Conservation (phyloP, 2,888 invertebrate species). For the Thera britannica region DNA sequence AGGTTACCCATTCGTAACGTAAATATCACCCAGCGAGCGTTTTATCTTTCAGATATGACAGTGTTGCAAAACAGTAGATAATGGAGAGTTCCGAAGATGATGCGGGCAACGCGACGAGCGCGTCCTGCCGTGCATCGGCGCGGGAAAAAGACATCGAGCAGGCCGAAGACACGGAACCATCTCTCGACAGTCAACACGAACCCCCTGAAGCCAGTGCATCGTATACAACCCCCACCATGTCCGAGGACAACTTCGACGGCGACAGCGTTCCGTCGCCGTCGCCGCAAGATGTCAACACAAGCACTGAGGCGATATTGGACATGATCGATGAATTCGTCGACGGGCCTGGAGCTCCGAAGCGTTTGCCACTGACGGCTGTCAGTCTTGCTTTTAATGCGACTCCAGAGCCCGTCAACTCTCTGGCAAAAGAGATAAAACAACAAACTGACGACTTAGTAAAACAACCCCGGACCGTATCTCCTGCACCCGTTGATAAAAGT, state of each 20-base stretch:
- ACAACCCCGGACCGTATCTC: slow-evolving; percentile 41
- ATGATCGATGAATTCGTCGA: slow-evolving; percentile 83
- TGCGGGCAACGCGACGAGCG: slow-evolving; percentile 82
- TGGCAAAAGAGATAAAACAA: slow-evolving; percentile 32
- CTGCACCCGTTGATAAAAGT: slow-evolving; percentile 51
- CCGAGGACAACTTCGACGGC: slow-evolving; percentile 78
- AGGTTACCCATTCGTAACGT: slow-evolving; percentile 81
- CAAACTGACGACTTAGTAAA: slow-evolving; percentile 23
- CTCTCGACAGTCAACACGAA: slow-evolving; percentile 68
- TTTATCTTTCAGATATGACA: slow-evolving; percentile 84
- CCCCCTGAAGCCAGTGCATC: slow-evolving; percentile 64
- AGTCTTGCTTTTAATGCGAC: slow-evolving; percentile 21
- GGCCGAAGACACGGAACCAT: slow-evolving; percentile 74
- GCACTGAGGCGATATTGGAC: slow-evolving; percentile 81
- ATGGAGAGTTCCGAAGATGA: slow-evolving; percentile 85
- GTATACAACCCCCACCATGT: slow-evolving; percentile 72
- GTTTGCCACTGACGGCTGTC: slow-evolving; percentile 55
- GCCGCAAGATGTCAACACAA: slow-evolving; percentile 76
- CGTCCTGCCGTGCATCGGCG: slow-evolving; percentile 83
- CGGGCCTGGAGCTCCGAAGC: slow-evolving; percentile 75
- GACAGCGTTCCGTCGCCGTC: slow-evolving; percentile 80
- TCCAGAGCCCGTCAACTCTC: slow-evolving; percentile 4
- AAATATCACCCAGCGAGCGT: slow-evolving; percentile 80
- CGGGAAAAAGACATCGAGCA: slow-evolving; percentile 80
- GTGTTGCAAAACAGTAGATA: slow-evolving; percentile 83